Base-by-base conservation (phyloP, 2,113 vertebrate genomes). In the Anolis sagrei region DNA sequence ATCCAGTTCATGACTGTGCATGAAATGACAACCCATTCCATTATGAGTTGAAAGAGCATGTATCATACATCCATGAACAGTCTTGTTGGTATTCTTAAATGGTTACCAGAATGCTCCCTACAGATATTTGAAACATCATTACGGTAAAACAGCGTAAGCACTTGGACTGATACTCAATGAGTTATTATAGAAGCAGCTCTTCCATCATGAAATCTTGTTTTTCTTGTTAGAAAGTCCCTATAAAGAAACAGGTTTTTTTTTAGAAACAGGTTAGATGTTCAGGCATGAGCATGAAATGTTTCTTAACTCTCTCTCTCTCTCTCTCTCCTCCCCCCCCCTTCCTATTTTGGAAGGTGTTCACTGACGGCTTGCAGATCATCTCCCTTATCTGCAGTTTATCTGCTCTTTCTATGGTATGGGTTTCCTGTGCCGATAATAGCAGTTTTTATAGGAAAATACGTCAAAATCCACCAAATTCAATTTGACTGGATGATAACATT, bases 171-270 rank as follows among this genome's bases (percentile, higher is more conserved):
- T 44, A 44, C 39, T 44, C 39, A 6, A 19, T 61, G 11, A 61
- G 58, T 19, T 61, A 16, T 19, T 1, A 19, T n/a, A 76, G 48
- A 76, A 29, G 29, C 8, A n/a, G 36, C 7, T 14, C 27, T 75
- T 54, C n/a, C 10, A 75, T 92, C 87, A 75, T 75, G 76, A 84
- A 89, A 34, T 36, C 83, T 54, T 78, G 86, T 11, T 77, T 44
- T 0, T 61, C 76, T 13, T n/a, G n/a, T 1, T 76, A 76, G 5
- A 25, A 44, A 39, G 32, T 23, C 39, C 5, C 23, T 18, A 74
- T 10, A 44, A 39, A 44, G 69, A 72, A 36, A 72, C 18, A 44
- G 0, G n/a, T n/a, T n/a, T n/a, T n/a, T n/a, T n/a, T n/a, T n/a
- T n/a, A n/a, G n/a, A n/a, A n/a, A n/a, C n/a, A n/a, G n/a, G n/a